Evolutionary conservation across 2,797 vertebrate genomes (phyloP).

Genomic region (Aphelocoma californica): DNA sequence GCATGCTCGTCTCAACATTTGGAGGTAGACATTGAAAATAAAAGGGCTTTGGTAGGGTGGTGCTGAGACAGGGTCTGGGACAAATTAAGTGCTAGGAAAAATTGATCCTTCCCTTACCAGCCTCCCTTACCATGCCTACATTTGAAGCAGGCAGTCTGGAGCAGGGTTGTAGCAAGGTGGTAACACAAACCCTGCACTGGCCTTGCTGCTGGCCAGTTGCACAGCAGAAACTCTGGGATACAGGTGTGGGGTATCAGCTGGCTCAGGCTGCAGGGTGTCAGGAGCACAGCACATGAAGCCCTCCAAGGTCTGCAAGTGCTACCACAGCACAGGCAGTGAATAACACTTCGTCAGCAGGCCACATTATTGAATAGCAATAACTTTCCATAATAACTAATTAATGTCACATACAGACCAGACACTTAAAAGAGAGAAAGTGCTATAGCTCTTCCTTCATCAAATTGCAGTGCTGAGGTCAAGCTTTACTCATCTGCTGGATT

Average conservation of each 20-base stretch:
- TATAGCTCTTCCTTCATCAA: background rate
- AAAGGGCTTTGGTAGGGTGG: background rate
- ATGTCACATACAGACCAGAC: constrained; percentile 12
- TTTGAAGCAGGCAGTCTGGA: background rate
- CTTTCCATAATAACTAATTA: constrained; percentile 43
- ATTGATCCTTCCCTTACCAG: background rate
- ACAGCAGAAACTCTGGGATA: background rate
- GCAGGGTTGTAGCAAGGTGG: background rate
- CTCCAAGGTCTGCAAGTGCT: background rate
- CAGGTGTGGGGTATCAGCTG: background rate
- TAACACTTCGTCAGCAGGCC: background rate
- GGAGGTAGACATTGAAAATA: background rate
- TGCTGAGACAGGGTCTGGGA: background rate
- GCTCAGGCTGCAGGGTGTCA: background rate
- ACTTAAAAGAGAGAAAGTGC: constrained; percentile 2
- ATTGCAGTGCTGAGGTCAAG: background rate
- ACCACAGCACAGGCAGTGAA: background rate
- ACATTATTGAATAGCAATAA: constrained; percentile 36
- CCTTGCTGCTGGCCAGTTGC: accelerated
- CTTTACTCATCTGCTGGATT: background rate
- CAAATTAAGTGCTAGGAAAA: background rate
- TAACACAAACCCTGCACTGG: background rate
- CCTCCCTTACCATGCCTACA: background rate
- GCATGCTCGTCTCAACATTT: background rate
- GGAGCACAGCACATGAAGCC: background rate